Evolutionary conservation across 2,113 vertebrate genomes (phyloP).

Genomic region (Gallinago paraguaiae): DNA sequence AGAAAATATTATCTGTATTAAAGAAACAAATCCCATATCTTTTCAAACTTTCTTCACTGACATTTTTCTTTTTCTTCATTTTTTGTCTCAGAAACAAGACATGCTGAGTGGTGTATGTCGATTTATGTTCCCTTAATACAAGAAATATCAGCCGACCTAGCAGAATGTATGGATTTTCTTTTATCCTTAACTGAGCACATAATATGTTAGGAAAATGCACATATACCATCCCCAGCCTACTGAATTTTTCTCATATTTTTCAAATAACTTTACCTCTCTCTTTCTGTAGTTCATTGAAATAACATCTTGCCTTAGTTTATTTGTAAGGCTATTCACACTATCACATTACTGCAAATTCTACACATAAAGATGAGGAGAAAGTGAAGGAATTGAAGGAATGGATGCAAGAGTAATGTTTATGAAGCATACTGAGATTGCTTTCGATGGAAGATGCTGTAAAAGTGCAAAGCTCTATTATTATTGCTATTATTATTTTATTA

Average conservation of each 20-base stretch:
- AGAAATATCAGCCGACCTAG: background rate
- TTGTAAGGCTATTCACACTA: background rate
- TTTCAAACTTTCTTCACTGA: background rate
- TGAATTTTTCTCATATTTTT: constrained; percentile 22
- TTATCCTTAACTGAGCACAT: constrained; percentile 35
- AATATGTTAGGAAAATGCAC: constrained; percentile 38
- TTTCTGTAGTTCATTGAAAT: background rate
- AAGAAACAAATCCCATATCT: background rate
- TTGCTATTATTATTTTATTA: constrained; percentile 44
- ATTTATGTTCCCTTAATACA: constrained; percentile 29
- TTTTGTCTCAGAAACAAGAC: background rate
- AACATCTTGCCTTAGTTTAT: background rate
- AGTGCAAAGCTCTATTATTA: constrained; percentile 28
- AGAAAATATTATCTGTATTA: background rate
- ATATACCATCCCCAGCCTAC: background rate
- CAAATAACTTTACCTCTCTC: background rate
- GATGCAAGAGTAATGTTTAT: constrained; percentile 12
- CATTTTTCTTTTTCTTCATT: background rate
- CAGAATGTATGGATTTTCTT: constrained; percentile 43
- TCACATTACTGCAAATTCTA: background rate
- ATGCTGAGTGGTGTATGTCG: background rate
- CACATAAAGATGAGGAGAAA: constrained; percentile 8
- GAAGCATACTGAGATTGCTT: constrained; percentile 1
- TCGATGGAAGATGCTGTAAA: background rate
- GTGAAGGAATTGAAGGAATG: constrained; percentile 14